Base-by-base conservation (phyloP, 2,888 invertebrate species). In the Sicus ferrugineus region DNA sequence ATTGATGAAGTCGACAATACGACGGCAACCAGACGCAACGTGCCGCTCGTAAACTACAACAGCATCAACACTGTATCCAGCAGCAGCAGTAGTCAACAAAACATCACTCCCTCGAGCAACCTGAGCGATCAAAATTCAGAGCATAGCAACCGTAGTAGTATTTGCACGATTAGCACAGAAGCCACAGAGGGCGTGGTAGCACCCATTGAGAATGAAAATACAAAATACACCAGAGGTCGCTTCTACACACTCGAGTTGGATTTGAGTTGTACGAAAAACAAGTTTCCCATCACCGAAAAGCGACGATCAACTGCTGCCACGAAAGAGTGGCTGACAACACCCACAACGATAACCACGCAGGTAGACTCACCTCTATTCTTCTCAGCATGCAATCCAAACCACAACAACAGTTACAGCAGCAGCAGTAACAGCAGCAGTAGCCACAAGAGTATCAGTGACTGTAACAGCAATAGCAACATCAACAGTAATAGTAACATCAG, bases 201-300 rank as follows among this genome's bases (percentile, higher is more conserved):
- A 38, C 21, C 58, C 14, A 74, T 81, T 62, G 78, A 80, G 64
- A 83, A 84, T 69, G 81, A 83, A 42, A 83, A 84, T 74, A 81
- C 79, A 38, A 81, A 82, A 72, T 81, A 78, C 64, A 77, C 76
- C 14, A 77, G 84, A 42, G 84, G 83, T 26, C 83, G 86, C 23
- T 86, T 84, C 72, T 81, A 84, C 73, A 85, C 85, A 42, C 74
- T 85, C 26, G 85, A 85, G 72, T 80, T 89, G 75, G 88, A 87
- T 78, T 83, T 89, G 72, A 88, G 88, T 72, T 89, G 88, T 80
- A 87, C 87, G 74, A 88, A 88, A 75, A 89, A 89, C 80, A 89
- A 88, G 81, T 89, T 89, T 84, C 89, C 89, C 74, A 88, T 89
- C 74, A 86, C 84, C 70, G 83, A 85, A 75, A 82, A 86, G 61